Evolutionary conservation across 2,888 invertebrate species (phyloP).

Genomic region (Rhamphomyia laevipes): DNA sequence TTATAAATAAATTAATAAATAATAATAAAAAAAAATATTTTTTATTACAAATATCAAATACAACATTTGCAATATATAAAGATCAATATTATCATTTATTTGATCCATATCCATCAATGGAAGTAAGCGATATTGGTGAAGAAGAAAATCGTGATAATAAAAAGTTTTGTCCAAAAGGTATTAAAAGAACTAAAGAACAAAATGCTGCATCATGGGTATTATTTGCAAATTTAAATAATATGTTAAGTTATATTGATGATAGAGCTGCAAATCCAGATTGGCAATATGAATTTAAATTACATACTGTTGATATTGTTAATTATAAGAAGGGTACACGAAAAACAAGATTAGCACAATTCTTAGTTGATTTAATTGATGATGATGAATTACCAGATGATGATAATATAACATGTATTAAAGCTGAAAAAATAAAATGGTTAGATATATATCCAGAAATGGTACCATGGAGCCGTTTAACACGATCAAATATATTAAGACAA

Average conservation of each 20-base stretch:
- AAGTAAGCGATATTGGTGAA: slow-evolving; percentile 19
- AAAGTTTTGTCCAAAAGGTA: slow-evolving; percentile 10
- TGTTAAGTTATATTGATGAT: slow-evolving; percentile 27
- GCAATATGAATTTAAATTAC: slow-evolving; percentile 25
- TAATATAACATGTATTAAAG: slow-evolving; percentile 24
- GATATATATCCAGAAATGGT: slow-evolving; percentile 28
- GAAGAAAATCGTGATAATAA: slow-evolving; percentile 11
- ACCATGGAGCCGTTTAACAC: slow-evolving; percentile 29
- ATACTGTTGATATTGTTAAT: slow-evolving; percentile 27
- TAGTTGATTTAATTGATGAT: not conserved
- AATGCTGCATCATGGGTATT: slow-evolving; percentile 35
- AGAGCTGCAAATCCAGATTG: slow-evolving; percentile 22
- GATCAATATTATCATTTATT: slow-evolving; percentile 49
- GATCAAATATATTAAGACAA: slow-evolving; percentile 25
- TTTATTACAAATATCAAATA: slow-evolving; percentile 44
- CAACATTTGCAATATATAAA: slow-evolving; percentile 46
- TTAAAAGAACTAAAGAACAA: slow-evolving; percentile 19
- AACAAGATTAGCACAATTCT: slow-evolving; percentile 18
- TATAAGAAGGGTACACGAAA: slow-evolving; percentile 21
- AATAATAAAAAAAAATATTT: slow-evolving; percentile 40
- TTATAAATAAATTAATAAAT: slow-evolving; percentile 24
- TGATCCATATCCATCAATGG: slow-evolving; percentile 45
- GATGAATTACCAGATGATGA: slow-evolving; percentile 1
- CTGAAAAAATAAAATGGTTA: slow-evolving; percentile 31
- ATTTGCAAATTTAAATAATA: slow-evolving; percentile 22